Evolutionary conservation across 2,888 invertebrate species (phyloP).

Genomic region (Drosophila peninsularis): DNA sequence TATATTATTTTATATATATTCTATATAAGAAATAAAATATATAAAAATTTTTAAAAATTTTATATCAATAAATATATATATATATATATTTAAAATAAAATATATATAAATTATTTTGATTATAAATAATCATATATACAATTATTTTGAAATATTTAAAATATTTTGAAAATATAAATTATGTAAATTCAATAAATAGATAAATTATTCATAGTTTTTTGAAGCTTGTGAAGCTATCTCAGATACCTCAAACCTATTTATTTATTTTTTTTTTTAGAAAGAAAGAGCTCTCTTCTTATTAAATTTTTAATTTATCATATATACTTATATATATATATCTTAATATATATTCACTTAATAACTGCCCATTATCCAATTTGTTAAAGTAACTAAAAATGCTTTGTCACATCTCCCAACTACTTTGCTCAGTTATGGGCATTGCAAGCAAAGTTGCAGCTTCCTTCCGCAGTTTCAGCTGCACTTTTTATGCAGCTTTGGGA

Average conservation of each 20-base stretch:
- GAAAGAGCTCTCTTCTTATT: neutral
- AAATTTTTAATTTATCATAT: neutral
- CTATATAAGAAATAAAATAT: neutral
- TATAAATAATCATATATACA: too few relatives aligned
- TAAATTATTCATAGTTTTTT: too few relatives aligned
- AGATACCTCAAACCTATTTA: too few relatives aligned
- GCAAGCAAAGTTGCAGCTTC: neutral
- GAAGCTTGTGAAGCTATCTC: too few relatives aligned
- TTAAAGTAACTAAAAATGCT: neutral
- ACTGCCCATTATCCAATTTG: neutral
- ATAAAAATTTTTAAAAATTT: neutral
- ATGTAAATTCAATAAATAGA: too few relatives aligned
- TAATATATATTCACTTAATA: neutral
- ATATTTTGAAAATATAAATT: neutral
- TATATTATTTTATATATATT: neutral
- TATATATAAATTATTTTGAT: neutral
- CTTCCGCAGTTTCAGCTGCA: conserved; percentile 1
- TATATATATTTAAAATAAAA: neutral
- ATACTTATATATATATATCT: neutral
- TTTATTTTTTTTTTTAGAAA: too few relatives aligned
- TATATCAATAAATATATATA: neutral
- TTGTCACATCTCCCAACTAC: neutral
- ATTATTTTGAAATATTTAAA: too few relatives aligned
- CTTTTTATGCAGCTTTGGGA: neutral
- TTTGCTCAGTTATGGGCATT: neutral